Evolutionary conservation across 2,113 vertebrate species (phyloP), one percentile per base, ranked within the genome.

Genomic region (Aythya baeri): DNA sequence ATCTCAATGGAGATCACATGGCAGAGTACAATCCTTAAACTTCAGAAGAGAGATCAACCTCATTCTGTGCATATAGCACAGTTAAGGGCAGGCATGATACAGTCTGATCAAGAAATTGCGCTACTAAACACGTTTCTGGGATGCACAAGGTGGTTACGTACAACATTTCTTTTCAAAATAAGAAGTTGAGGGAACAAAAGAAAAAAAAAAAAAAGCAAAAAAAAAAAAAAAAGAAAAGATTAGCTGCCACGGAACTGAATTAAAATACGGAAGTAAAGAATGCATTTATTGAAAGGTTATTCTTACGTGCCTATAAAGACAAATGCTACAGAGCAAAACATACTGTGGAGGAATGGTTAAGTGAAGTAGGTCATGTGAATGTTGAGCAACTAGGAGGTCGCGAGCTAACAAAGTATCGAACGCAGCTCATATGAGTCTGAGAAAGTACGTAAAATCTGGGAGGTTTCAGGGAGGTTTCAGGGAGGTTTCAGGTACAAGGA

Each of bases 291-390:
- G 32, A 57, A 15, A 88, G 3, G 66, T 55, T 36, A 41, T 32
- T 50, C 1, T 55, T 63, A 80, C 1, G 0, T 15, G 54, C 4
- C 13, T 15, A 3, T 49, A 77, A 72, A 6, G 44, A 66, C 67
- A 31, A 71, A 34, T 18, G 25, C 21, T 46, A 66, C 36, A 18
- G 5, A 93, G 32, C 3, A 23, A 66, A 83, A 75, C 7, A 21
- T 4, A 2, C 8, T n/a, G n/a, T n/a, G n/a, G n/a, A n/a, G n/a
- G n/a, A n/a, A n/a, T n/a, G n/a, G n/a, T n/a, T n/a, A n/a, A n/a
- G n/a, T n/a, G n/a, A n/a, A n/a, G n/a, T n/a, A n/a, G n/a, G n/a
- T n/a, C n/a, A n/a, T n/a, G n/a, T n/a, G n/a, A n/a, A n/a, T n/a
- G n/a, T n/a, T n/a, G n/a, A n/a, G n/a, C n/a, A n/a, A n/a, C n/a